These are phyloP conservation scores for Xylocopa sonorina DNA, from an alignment of 1,140 invertebrate genomes.

Conservation along the genomic window DNA sequence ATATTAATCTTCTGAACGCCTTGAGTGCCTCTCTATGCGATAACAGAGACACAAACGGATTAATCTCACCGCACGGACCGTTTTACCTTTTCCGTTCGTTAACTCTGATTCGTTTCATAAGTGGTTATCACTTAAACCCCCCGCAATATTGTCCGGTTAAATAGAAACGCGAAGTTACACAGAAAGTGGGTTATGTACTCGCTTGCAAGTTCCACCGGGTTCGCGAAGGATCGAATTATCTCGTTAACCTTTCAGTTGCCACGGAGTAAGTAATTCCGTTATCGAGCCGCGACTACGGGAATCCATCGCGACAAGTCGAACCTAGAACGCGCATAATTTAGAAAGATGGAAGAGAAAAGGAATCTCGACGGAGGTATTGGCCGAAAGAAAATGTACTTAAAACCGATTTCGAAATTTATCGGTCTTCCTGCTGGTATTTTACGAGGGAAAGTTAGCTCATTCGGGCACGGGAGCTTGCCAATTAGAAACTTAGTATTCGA, in stretches of 20 bases:
- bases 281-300: not conserved
- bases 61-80: not conserved
- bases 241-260: slow-evolving; percentile 12
- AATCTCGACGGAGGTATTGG: not conserved
- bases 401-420: not conserved
- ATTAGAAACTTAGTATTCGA: not conserved
- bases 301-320: not conserved
- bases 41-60: not conserved
- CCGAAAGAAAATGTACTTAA: not conserved
- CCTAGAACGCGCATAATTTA: not conserved
- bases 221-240: slow-evolving; percentile 11
- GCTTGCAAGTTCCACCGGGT: not conserved
- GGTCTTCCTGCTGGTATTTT: too few relatives aligned
- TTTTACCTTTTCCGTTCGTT: not conserved
- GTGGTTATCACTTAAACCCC: not conserved
- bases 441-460: not conserved
- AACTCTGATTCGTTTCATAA: not conserved
- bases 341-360: not conserved
- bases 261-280: not conserved
- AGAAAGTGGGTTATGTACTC: slow-evolving; percentile 25
- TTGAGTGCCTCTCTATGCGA: not conserved
- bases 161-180: slow-evolving; percentile 1
- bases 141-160: slow-evolving; percentile 1
- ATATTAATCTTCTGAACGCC: not conserved
- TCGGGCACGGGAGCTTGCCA: too few relatives aligned